A percentile compares a stretch with the other conserved stretches of the same genome.
phyloP scores from a whole-genome alignment of 2,888 invertebrate genomes.

The Tubulanus polymorphus region DNA sequence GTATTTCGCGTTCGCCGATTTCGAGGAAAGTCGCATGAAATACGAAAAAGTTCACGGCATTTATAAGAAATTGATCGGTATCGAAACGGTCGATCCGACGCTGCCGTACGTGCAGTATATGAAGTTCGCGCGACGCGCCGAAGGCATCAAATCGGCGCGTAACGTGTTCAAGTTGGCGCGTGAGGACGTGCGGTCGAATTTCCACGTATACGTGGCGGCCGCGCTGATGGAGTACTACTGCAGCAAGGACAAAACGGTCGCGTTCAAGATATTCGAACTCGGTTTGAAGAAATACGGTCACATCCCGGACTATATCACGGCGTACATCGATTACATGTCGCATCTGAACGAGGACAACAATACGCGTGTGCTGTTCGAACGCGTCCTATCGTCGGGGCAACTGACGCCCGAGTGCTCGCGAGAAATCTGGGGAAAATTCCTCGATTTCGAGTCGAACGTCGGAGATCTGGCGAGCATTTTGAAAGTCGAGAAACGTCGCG shows the following conservation, averaged over 20 bases:
- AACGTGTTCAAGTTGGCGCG: constrained; percentile 91
- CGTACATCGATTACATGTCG: constrained; percentile 91
- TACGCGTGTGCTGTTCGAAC: constrained; percentile 95
- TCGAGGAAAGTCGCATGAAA: constrained; percentile 93
- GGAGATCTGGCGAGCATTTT: constrained; percentile 95
- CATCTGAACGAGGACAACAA: constrained; percentile 99
- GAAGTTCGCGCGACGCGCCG: constrained; percentile 95
- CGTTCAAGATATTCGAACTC: constrained; percentile 71
- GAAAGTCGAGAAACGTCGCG: constrained; percentile 91
- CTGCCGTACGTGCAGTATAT: constrained; percentile 97
- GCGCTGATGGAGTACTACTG: constrained; percentile 99
- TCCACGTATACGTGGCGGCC: constrained; percentile 94
- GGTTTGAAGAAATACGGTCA: constrained; percentile 95
- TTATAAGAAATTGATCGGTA: constrained; percentile 85
- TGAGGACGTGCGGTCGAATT: constrained; percentile 77
- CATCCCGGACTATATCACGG: constrained; percentile 89
- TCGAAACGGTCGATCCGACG: constrained; percentile 90
- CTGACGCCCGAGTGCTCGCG: constrained; percentile 83
- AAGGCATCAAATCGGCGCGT: constrained; percentile 95
- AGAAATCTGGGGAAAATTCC: constrained; percentile 96
- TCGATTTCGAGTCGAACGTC: constrained; percentile 98
- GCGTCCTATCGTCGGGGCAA: constrained; percentile 88
- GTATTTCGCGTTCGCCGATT: constrained; percentile 98
- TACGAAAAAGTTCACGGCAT: constrained; percentile 95
- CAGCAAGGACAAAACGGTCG: constrained; percentile 65